These are phyloP conservation scores for Hypomesus transpacificus DNA, from an alignment of 2,113 vertebrate species.

Conservation along the genomic window DNA sequence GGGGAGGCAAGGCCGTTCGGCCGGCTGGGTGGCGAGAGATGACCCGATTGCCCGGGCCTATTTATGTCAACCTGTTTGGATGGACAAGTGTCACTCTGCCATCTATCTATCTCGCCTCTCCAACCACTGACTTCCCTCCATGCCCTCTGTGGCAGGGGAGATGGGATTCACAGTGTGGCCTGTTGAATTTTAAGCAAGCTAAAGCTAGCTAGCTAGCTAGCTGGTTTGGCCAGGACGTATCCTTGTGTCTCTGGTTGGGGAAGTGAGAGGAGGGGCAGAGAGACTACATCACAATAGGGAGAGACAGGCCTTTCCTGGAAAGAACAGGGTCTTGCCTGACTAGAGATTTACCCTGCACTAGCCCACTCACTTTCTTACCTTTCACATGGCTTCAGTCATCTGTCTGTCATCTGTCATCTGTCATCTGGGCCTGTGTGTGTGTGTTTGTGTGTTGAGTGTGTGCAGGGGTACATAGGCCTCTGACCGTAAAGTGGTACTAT, in stretches of 20 bases:
- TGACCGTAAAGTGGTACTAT: not conserved
- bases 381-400: too few relatives aligned
- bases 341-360: too few relatives aligned
- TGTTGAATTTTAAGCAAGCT: constrained; percentile 61
- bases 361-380: too few relatives aligned
- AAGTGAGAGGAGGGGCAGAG: not conserved
- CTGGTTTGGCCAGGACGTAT: constrained; percentile 1
- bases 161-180: constrained; percentile 40
- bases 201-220: constrained; percentile 32
- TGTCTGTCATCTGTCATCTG: too few relatives aligned
- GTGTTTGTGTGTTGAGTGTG: not conserved
- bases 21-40: constrained; percentile 13
- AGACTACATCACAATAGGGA: not conserved
- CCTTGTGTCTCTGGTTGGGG: constrained; percentile 9
- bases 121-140: constrained; percentile 27
- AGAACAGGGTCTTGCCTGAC: too few relatives aligned
- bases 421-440: constrained; percentile 1
- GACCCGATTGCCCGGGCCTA: constrained; percentile 23
- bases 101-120: constrained; percentile 22
- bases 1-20: not conserved
- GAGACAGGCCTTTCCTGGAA: constrained; percentile 1
- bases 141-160: constrained; percentile 27
- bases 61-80: constrained; percentile 37
- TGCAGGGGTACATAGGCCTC: constrained; percentile 6
- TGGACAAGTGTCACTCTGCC: constrained; percentile 19